Evolutionary conservation across 1,140 invertebrate genomes (phyloP), one percentile per base, ranked within the genome.

Genomic region (Adoxophyes honmai): DNA sequence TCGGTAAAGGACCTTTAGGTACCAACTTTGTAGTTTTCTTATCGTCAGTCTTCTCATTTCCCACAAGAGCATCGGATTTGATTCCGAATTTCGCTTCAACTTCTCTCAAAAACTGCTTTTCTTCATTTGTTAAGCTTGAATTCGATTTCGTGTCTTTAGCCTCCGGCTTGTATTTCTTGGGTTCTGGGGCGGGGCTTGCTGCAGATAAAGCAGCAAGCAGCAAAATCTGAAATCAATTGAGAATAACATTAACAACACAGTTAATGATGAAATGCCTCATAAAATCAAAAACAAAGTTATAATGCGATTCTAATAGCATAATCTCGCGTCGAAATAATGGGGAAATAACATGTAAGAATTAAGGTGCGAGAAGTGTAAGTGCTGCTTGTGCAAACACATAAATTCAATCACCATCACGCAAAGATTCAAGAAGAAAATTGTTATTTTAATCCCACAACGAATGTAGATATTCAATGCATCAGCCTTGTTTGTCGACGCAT

Each of bases 41-140:
- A 48, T 64, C 38, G 6, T 57, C 58, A 35, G 68, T 60, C 59
- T 63, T 67, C 38, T 73, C 67, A 1, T 39, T 53, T 18, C 81
- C 61, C 13, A 55, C 38, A 14, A 74, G 65, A 28, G 78, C 62
- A 37, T 88, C 79, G 48, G 73, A 68, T 62, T 89, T 89, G 0
- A 90, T 70, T 33, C 84, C 87, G 60, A 81, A 90, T 61, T 89
- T 90, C 57, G 78, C 78, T 81, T 90, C 89, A 14, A 90, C 83
- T 69, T 88, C 88, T 65, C 81, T 80, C 38, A 90, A 59, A 66
- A 90, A 90, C 57, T 79, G 75, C 65, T 68, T 84, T 67, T 90
- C 89, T 59, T 89, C 86, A 14, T 78, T 74, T 34, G 88, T 90
- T 34, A 88, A 60, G 13, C 61, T 66, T 34, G 60, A 21, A 58